Base-by-base conservation (phyloP, 1,140 invertebrate genomes). In the Heliconius himera region DNA sequence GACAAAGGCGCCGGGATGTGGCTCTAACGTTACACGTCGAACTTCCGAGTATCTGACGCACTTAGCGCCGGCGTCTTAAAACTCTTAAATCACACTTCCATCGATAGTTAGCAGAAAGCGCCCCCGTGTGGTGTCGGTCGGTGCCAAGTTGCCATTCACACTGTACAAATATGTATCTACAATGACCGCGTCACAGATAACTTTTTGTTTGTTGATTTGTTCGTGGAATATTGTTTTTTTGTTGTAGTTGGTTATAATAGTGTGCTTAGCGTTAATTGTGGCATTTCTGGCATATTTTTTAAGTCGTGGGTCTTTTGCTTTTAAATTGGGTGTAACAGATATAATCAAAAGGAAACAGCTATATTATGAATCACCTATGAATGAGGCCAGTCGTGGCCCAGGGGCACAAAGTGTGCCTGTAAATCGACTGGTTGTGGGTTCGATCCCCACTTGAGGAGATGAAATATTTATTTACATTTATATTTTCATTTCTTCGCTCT, bases 11-110 rank as follows among this genome's bases (percentile, higher is more conserved):
- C 38, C 33, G 74, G 74, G 74, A 76, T 66, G 74, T 70, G 26
- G 38, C 20, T 22, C 26, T 60, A 46, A 49, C 74, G 74, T 29
- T n/a, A 70, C 9, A 29, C 46, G 22, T 46, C 76, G 18, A 49
- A 33, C 33, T 78, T 74, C 72, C 71, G 36, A 78, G 72, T 78
- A 66, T 22, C n/a, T 74, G 77, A 78, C 76, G 76, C 76, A 78
- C 71, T 36, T 56, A 78, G 76, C 76, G 76, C 76, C 76, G 76
- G 76, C 71, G 76, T 75, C 49, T 74, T 46, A 20, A 33, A 22
- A 22, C 76, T 46, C 26, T 29, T 29, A 13, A 56, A 66, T 29
- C 8, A 29, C 60, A 66, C 26, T 29, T 66, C 26, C 60, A 66
- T 66, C 29, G 22, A 66, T 6, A 16, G 60, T 29, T 16, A 22